Base-by-base conservation (phyloP, 2,888 invertebrate species). In the Chalcosyrphus nemorum region DNA sequence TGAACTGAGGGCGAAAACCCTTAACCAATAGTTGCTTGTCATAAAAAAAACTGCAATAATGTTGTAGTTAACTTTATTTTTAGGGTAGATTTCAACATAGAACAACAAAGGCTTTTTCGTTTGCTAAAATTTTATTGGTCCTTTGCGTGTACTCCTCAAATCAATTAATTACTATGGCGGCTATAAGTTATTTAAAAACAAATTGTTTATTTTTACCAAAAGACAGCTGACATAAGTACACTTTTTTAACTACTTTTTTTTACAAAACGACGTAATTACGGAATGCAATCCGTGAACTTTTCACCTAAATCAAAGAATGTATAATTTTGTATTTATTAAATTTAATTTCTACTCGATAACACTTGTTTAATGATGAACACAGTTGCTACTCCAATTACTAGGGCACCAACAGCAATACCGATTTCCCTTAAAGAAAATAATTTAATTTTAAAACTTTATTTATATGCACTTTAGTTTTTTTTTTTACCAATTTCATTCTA, bases 351-450 rank as follows among this genome's bases (percentile, higher is more conserved):
- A 57, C 43, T 68, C 17, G 56, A 38, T 57, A 84, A 4, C 6
- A 78, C 21, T 65, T 65, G 63, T 71, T 88, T 89, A 15, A 91
- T 85, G 45, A 88, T 70, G 84, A 89, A 88, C 70, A 89, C 88
- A 41, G 89, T 85, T 4, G 88, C 87, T 63, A 90, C 72, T 61
- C 91, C 91, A 65, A 89, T 70, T 24, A 88, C 38, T 35, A 90
- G 80, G 54, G 90, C 89, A 45, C 89, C 89, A 74, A 90, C 85
- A 43, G 88, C 89, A 61, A 89, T 81, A 75, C 88, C 88, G 72
- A 91, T 88, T 82, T 88, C 82, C 86, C 90, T 89, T 86, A 54
- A 68, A 82, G 15, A 85, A 85, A 76, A 74, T 41, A 71, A 35
- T 45, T 81, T 17, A 63, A 75, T 61, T 68, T 57, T 65, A 15